Conservation (phyloP, 2,113 vertebrate genomes). For the Phodopus roborovskii region DNA sequence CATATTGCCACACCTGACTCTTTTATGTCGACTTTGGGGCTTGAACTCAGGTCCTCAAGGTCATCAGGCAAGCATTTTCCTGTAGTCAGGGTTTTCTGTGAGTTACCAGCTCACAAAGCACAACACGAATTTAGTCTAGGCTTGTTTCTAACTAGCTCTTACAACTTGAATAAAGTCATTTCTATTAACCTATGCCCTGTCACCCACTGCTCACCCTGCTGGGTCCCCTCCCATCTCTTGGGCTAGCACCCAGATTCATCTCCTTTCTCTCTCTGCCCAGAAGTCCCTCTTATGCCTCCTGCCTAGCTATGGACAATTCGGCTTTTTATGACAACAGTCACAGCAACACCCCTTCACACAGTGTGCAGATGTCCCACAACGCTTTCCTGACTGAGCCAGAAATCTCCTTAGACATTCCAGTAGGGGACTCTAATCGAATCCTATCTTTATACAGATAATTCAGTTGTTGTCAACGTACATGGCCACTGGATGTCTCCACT, state of each 20-base stretch:
- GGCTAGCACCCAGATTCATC: not conserved
- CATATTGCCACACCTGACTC: too few relatives aligned
- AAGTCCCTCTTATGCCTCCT: not conserved
- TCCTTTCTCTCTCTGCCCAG: not conserved
- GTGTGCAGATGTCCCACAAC: not conserved
- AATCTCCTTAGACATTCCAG: not conserved
- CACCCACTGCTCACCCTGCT: not conserved
- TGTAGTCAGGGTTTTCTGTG: not conserved
- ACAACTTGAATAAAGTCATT: not conserved
- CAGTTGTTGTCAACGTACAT: slow-evolving; percentile 78
- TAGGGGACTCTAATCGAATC: not conserved
- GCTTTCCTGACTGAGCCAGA: not conserved
- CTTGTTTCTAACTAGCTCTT: not conserved
- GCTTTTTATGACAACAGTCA: not conserved
- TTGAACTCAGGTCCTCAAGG: not conserved
- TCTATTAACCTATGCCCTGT: not conserved
- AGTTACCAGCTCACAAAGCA: not conserved
- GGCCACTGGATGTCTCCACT: slow-evolving; percentile 89
- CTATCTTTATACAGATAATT: slow-evolving; percentile 62
- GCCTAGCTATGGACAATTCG: not conserved
- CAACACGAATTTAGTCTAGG: not conserved
- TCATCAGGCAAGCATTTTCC: too few relatives aligned
- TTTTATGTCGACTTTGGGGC: not conserved
- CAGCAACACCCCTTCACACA: not conserved
- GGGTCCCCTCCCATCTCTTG: not conserved